These are phyloP conservation scores for Chrysodeixis includens DNA, from an alignment of 2,888 invertebrate species.

Conservation along the genomic window DNA sequence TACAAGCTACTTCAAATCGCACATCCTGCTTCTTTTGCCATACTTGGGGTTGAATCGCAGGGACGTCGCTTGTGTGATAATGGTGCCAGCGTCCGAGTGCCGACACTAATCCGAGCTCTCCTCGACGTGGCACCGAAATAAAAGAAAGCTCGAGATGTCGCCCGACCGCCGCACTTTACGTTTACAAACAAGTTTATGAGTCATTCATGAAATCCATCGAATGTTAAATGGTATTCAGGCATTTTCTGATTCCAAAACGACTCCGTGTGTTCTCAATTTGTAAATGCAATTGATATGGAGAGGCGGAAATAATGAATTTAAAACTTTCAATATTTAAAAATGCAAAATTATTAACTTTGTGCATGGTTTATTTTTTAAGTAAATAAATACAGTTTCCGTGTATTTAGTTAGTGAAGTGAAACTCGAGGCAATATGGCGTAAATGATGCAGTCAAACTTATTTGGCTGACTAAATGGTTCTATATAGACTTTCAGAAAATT, in stretches of 20 bases:
- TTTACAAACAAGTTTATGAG: slow-evolving; percentile 55
- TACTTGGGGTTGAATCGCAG: slow-evolving; percentile 62
- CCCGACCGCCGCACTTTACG: slow-evolving; percentile 55
- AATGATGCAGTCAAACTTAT: background rate
- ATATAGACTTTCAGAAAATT: background rate
- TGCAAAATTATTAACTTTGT: slow-evolving; percentile 9
- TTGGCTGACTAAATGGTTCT: background rate
- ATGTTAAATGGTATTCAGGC: slow-evolving; percentile 32
- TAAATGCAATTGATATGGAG: slow-evolving; percentile 29
- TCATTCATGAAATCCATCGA: slow-evolving; percentile 59
- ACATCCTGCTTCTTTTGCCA: slow-evolving; percentile 49
- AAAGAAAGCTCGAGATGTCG: slow-evolving; percentile 78
- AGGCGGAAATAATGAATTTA: slow-evolving; percentile 29
- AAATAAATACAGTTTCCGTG: background rate
- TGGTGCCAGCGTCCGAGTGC: slow-evolving; percentile 58
- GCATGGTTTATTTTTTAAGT: slow-evolving; percentile 1
- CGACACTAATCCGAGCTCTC: slow-evolving; percentile 72
- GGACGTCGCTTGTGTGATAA: slow-evolving; percentile 67
- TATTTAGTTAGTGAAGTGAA: background rate
- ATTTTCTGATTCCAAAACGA: slow-evolving; percentile 26
- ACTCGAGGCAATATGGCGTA: background rate
- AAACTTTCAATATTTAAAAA: slow-evolving; percentile 27
- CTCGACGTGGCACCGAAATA: slow-evolving; percentile 73
- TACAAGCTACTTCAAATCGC: slow-evolving; percentile 52
- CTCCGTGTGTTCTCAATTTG: slow-evolving; percentile 9